Evolutionary conservation across 2,113 vertebrate species (phyloP).

Genomic region (Electrona antarctica): DNA sequence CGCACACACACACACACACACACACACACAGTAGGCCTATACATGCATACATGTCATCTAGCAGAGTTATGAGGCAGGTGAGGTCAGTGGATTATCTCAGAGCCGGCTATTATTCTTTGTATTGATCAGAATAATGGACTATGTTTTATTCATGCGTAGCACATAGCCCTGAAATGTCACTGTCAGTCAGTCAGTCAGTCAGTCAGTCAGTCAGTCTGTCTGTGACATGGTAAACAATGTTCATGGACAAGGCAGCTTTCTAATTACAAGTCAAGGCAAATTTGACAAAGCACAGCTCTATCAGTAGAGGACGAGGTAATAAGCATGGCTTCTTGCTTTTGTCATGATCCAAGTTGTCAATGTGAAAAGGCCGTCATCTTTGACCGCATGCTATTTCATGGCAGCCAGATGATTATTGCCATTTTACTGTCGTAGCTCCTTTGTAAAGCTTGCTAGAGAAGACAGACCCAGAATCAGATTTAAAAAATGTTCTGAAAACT

Average conservation of each 20-base stretch:
- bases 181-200: neutral
- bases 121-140: conserved; percentile 30
- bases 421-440: conserved; percentile 17
- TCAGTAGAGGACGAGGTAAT: neutral
- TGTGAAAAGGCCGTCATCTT: neutral
- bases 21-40: too few relatives aligned
- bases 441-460: conserved; percentile 7
- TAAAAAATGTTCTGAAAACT: conserved; percentile 7
- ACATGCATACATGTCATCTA: conserved; percentile 18
- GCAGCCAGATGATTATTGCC: conserved; percentile 20
- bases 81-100: conserved; percentile 34
- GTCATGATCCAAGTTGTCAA: neutral
- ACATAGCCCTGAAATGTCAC: conserved; percentile 22
- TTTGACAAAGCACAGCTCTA: conserved; percentile 13
- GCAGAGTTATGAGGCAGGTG: conserved; percentile 36
- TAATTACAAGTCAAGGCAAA: conserved; percentile 20
- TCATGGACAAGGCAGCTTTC: conserved; percentile 10
- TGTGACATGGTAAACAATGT: conserved; percentile 2
- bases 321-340: neutral
- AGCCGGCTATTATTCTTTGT: conserved; percentile 26
- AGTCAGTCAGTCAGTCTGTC: neutral
- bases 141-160: conserved; percentile 61
- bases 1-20: neutral
- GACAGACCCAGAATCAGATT: neutral
- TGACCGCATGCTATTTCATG: neutral